Evolutionary conservation across 2,113 vertebrate genomes (phyloP).

Genomic region (Zosterops hypoxanthus): DNA sequence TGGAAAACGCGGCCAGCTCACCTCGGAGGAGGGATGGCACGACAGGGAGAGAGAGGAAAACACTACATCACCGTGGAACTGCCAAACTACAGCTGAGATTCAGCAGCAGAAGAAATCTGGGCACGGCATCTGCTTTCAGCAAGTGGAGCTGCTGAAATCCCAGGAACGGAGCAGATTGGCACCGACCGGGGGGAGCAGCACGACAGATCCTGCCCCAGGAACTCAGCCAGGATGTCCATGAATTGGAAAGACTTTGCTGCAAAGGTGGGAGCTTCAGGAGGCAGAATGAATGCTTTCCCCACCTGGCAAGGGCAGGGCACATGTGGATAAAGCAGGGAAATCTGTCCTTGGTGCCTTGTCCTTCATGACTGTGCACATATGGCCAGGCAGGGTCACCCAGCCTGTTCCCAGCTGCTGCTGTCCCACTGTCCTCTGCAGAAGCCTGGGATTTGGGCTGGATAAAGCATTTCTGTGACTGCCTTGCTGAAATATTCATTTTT

Average conservation of each 20-base stretch:
- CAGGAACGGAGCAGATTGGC: not conserved
- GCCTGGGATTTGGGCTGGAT: not conserved
- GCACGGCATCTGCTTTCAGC: conserved; percentile 42
- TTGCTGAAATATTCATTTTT: not conserved
- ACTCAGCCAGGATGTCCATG: not conserved
- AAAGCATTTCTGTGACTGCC: not conserved
- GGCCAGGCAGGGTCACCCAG: not conserved
- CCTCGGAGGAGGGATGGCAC: conserved; percentile 33
- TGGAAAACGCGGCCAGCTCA: not conserved
- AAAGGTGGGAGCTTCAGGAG: conserved; percentile 1
- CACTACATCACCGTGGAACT: conserved; percentile 20
- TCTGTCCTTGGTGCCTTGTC: not conserved
- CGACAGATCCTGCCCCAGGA: conserved; percentile 3
- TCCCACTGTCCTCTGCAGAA: not conserved
- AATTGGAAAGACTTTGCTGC: not conserved
- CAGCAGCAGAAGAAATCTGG: conserved; percentile 41
- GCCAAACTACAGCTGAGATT: conserved; percentile 55
- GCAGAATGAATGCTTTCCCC: not conserved
- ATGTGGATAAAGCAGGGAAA: not conserved
- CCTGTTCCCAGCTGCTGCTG: not conserved
- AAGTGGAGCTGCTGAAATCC: not conserved
- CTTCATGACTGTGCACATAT: not conserved
- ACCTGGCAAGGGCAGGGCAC: conserved; percentile 7
- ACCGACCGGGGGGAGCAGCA: not conserved
- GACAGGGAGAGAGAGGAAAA: conserved; percentile 12